These are phyloP conservation scores for Arrhopalites spinosus DNA, from an alignment of 2,888 invertebrate genomes.

Conservation along the genomic window DNA sequence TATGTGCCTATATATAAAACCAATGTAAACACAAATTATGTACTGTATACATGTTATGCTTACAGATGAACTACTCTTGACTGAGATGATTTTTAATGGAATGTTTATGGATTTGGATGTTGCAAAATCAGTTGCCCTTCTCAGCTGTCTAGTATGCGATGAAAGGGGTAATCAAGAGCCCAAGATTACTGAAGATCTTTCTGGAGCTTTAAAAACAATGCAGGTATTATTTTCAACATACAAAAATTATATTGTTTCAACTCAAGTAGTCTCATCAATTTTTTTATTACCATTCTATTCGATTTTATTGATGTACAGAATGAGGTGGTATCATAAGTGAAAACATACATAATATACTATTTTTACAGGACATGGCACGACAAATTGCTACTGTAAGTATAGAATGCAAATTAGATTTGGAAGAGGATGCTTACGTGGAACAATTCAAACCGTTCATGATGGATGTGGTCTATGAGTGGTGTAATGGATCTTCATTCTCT, in stretches of 20 bases:
- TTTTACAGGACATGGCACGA: conserved; percentile 86
- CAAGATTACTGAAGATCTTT: conserved; percentile 82
- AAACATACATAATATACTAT: no score
- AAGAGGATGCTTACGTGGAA: conserved; percentile 88
- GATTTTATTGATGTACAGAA: background rate
- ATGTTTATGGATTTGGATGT: conserved; percentile 85
- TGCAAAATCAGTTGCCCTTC: conserved; percentile 80
- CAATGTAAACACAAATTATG: no score
- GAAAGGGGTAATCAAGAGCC: conserved; percentile 84
- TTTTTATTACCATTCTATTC: background rate
- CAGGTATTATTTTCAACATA: conserved; percentile 75
- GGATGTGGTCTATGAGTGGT: conserved; percentile 97
- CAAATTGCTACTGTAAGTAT: conserved; percentile 86
- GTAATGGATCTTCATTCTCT: conserved; percentile 87
- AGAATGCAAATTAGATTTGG: conserved; percentile 82
- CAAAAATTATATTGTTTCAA: background rate
- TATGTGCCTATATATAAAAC: no score
- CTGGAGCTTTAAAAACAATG: conserved; percentile 86
- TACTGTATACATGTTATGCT: no score
- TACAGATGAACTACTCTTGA: conserved; percentile 95
- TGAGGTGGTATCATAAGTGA: no score
- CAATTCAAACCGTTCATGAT: conserved; percentile 93
- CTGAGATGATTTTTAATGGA: conserved; percentile 98
- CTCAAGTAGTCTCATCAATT: background rate
- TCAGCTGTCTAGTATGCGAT: conserved; percentile 91